A percentile compares a stretch with the other conserved stretches of the same genome.
Evolutionary conservation across 2,113 vertebrate genomes (phyloP).

Genomic region (Glareola pratincola): DNA sequence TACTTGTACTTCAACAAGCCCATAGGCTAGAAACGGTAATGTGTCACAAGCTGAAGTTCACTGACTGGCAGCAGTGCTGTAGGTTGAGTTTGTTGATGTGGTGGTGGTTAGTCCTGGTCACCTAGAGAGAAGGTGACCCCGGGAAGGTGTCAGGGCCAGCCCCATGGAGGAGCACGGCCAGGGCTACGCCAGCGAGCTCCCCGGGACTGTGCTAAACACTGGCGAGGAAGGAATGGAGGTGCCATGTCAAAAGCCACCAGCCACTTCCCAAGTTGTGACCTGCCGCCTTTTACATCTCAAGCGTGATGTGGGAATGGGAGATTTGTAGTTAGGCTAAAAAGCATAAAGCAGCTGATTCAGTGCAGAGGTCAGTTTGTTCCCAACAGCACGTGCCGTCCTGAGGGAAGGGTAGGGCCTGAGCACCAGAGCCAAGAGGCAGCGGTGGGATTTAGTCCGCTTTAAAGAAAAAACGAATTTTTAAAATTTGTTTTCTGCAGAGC

Average conservation of each 20-base stretch:
- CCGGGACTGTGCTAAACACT: fast-evolving
- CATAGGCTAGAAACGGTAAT: background rate
- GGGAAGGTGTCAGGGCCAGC: background rate
- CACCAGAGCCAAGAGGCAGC: background rate
- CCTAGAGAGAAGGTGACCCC: background rate
- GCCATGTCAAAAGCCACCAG: background rate
- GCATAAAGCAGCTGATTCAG: background rate
- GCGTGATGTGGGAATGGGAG: background rate
- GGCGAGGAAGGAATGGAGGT: background rate
- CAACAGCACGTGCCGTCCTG: fast-evolving
- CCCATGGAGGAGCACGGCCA: background rate
- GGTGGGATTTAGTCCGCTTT: background rate
- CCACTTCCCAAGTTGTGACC: background rate
- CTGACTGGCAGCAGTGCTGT: background rate
- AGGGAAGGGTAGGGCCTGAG: background rate
- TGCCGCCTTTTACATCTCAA: background rate
- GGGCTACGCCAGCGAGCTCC: background rate
- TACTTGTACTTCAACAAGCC: background rate
- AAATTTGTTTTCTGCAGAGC: background rate
- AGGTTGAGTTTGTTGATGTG: background rate
- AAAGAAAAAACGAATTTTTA: background rate
- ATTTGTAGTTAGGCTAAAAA: background rate
- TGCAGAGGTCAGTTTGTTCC: background rate
- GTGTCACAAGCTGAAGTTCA: background rate
- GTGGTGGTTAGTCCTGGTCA: background rate